Percentiles rank a stretch among this genome's conserved stretches.
Evolutionary conservation across 2,113 vertebrate species (phyloP).

Genomic region (Cyanoliseus patagonus): DNA sequence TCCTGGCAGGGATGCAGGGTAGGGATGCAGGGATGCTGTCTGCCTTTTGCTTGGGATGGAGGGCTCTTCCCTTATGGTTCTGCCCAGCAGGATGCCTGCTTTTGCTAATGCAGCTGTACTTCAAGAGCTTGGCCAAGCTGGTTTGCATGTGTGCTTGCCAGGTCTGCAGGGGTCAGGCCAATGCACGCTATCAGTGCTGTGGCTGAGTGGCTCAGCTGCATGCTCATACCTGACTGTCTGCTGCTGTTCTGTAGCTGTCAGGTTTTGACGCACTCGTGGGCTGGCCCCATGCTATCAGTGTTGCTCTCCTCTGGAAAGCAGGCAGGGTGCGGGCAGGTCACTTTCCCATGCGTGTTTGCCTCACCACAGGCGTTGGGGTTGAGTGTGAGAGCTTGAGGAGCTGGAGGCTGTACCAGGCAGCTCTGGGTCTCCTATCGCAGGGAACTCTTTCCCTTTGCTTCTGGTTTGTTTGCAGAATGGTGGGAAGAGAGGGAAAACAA

Average conservation of each 20-base stretch:
- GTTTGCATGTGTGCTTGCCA: neutral
- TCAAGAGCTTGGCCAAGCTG: fast-evolving
- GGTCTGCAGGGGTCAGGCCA: neutral
- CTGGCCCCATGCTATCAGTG: neutral
- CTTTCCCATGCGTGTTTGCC: neutral
- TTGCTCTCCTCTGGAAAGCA: neutral
- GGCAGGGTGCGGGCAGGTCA: neutral
- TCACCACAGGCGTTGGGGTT: neutral
- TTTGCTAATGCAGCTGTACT: fast-evolving
- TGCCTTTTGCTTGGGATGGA: neutral
- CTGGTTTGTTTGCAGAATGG: neutral
- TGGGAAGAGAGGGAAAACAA: neutral
- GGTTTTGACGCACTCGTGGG: neutral
- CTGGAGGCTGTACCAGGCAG: neutral
- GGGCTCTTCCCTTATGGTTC: neutral
- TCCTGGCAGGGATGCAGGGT: neutral
- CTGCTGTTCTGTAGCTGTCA: neutral
- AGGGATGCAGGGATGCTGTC: neutral
- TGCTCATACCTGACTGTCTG: neutral
- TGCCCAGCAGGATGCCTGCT: neutral
- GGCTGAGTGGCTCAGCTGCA: neutral
- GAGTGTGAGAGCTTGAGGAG: fast-evolving
- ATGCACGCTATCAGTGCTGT: fast-evolving
- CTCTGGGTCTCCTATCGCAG: fast-evolving
- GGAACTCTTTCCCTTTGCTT: neutral